Base-by-base conservation (phyloP, 2,888 invertebrate genomes). In the Ormia ochracea region DNA sequence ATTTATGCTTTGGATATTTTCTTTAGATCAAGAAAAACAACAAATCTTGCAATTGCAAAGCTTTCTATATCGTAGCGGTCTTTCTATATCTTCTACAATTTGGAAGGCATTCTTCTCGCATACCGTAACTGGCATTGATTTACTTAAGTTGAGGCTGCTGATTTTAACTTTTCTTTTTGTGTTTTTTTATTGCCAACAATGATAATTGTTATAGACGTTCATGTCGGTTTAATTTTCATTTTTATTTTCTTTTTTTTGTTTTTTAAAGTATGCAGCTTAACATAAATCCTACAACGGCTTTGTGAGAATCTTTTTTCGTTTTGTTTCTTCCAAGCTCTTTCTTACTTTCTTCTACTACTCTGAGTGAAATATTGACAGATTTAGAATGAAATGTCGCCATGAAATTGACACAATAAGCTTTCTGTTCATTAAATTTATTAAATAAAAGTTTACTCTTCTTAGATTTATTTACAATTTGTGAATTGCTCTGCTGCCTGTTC, bases 191-290 rank as follows among this genome's bases (percentile, higher is more conserved):
- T 61, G 33, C 61, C 68, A 74, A 58, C 69, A 43, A 78, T 74
- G 68, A 74, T 78, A 78, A 78, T 78, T 78, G 78, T 74, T 78
- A 74, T 78, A 56, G 73, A 69, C 66, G 52, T 59, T 43, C n/a
- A n/a, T 4, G n/a, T 14, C 9, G n/a, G n/a, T n/a, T 43, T 31
- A 36, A 21, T 14, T 50, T 69, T 50, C 33, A n/a, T n/a, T 52
- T 23, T 5, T 48, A 17, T 56, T 63, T 28, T 26, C n/a, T n/a
- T n/a, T n/a, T n/a, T n/a, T n/a, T n/a, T n/a, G n/a, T n/a, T n/a
- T n/a, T n/a, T n/a, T n/a, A n/a, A n/a, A n/a, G n/a, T 28, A 0
- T 45, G 9, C 4, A 31, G n/a, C 38, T 28, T 7, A 21, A 50
- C n/a, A 66, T 54, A 66, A 54, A 66, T 66, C 54, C 54, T 45